These are phyloP conservation scores for Triplophysa tibetana DNA, from an alignment of 2,113 vertebrate genomes.

Conservation along the genomic window DNA sequence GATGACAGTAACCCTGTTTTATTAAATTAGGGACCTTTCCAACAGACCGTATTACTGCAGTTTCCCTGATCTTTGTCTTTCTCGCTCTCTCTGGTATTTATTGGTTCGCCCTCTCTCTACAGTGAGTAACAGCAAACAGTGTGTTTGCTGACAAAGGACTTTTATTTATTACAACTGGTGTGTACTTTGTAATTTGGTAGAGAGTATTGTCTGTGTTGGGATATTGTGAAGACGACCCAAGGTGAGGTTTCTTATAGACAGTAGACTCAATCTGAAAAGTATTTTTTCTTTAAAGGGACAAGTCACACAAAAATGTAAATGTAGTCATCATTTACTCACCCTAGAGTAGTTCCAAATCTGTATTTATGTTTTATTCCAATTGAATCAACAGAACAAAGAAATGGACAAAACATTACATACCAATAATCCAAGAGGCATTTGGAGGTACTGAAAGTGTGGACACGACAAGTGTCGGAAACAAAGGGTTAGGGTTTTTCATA, in stretches of 20 bases:
- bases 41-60: constrained; percentile 33
- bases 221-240: constrained; percentile 36
- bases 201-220: constrained; percentile 38
- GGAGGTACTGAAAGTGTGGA: no score
- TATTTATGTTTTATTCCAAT: no score
- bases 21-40: constrained; percentile 52
- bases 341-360: no score
- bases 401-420: no score
- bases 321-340: no score
- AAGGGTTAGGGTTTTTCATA: neutral
- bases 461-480: no score
- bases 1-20: constrained; percentile 43
- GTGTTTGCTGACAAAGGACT: constrained; percentile 50
- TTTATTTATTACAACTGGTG: constrained; percentile 38
- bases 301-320: no score
- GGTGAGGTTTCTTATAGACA: constrained; percentile 43
- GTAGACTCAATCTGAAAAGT: no score
- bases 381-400: no score
- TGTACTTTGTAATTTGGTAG: constrained; percentile 46
- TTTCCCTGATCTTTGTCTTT: constrained; percentile 39
- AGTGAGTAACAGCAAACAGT: constrained; percentile 45
- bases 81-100: constrained; percentile 48
- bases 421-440: no score
- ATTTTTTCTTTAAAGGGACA: no score
- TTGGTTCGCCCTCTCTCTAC: constrained; percentile 36